Conservation (phyloP, 1,140 invertebrate genomes). For the Drosophila lowei region DNA sequence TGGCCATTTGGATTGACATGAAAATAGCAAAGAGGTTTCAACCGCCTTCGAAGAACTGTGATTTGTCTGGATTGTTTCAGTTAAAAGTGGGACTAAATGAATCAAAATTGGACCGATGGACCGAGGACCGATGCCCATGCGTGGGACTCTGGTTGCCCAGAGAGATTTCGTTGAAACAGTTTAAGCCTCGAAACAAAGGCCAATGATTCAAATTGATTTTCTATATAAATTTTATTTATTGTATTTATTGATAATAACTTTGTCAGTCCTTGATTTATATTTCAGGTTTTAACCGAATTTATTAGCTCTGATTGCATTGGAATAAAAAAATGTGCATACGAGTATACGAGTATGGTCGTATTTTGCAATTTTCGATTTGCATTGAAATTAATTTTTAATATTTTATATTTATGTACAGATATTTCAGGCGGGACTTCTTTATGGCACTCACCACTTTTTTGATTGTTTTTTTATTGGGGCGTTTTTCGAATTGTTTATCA, state of each 20-base stretch:
- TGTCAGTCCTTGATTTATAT: slow-evolving; percentile 24
- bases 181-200: slow-evolving; percentile 12
- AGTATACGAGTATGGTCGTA: neutral
- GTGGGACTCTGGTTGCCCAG: no score
- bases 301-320: slow-evolving; percentile 27
- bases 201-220: slow-evolving; percentile 36
- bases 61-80: slow-evolving; percentile 40
- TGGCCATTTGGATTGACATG: slow-evolving; percentile 58
- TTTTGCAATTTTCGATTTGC: slow-evolving; percentile 3
- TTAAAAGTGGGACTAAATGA: slow-evolving; percentile 26
- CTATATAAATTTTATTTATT: slow-evolving; percentile 23
- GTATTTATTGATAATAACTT: slow-evolving; percentile 41
- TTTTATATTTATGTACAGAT: neutral
- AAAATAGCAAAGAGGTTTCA: slow-evolving; percentile 52
- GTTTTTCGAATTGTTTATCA: slow-evolving; percentile 10
- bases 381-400: slow-evolving; percentile 12
- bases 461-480: neutral
- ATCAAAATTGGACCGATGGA: slow-evolving; percentile 20
- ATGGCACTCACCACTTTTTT: slow-evolving; percentile 2
- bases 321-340: neutral
- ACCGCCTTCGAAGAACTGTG: slow-evolving; percentile 29
- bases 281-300: slow-evolving; percentile 45
- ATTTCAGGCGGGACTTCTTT: no score
- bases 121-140: no score
- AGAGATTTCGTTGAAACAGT: neutral